Base-by-base conservation (phyloP, 2,113 vertebrate species). In the Megaceryle maxima region DNA sequence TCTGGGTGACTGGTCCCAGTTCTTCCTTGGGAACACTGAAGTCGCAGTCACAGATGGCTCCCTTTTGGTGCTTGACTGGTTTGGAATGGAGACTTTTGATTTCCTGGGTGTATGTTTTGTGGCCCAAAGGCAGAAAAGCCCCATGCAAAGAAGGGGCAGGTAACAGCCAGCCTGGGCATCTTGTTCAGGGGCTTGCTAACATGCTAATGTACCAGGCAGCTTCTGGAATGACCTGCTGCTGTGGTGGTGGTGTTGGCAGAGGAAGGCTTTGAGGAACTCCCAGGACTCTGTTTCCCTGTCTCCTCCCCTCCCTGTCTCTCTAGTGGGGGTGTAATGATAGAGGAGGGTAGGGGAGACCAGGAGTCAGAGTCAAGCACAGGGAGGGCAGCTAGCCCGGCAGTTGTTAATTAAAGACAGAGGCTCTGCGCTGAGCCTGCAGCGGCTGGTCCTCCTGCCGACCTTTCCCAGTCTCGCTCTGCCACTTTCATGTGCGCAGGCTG, bases 391-490 rank as follows among this genome's bases (percentile, higher is more conserved):
- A 76, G 90, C 63, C 85, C 17, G 2, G 75, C 64, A 90, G 87
- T 94, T 81, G 85, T 88, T 94, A 94, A 91, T 96, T 89, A 97
- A 77, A 95, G 64, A 11, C 73, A 90, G 79, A 87, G 90, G 57
- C 60, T 94, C 69, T n/a, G 77, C 4, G 4, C 46, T 43, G 83
- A 92, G 86, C 82, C 13, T 9, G 50, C 64, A 74, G 87, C 0
- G 2, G 72, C 72, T 80, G 75, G 60, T 89, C 91, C 72, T 92
- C 57, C 74, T 3, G 55, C 92, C 95, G 88, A 91, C 91, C 78
- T 94, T 83, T 91, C 62, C 96, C 92, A 37, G 83, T 92, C 76
- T 96, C 43, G 75, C 76, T 97, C 95, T 86, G 85, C 83, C 89
- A 74, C 94, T 92, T 96, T 79, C 50, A 62, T 70, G 75, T 66